Percentiles rank a stretch among this genome's conserved stretches.
Conservation (phyloP, 2,797 vertebrate genomes). For the Hydrophis major region DNA sequence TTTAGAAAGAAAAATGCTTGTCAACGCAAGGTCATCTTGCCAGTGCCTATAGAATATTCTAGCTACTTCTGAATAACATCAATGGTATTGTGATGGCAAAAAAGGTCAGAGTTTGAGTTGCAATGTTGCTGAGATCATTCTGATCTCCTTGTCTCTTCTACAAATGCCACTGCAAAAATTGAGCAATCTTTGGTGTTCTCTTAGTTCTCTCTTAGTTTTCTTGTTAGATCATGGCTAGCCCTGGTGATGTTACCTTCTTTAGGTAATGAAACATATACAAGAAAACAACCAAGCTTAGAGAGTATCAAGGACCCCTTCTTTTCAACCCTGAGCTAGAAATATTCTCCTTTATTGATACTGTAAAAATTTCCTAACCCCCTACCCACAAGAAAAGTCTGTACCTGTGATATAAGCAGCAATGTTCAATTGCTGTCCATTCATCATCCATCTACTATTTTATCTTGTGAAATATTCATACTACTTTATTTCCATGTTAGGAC, state of each 20-base stretch:
- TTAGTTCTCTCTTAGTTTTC: background rate
- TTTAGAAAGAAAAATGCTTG: background rate
- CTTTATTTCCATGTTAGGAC: background rate
- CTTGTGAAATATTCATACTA: background rate
- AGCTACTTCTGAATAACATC: background rate
- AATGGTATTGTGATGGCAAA: background rate
- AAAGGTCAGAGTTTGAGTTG: background rate
- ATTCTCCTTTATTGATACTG: background rate
- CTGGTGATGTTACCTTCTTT: too few relatives aligned
- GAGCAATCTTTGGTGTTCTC: background rate
- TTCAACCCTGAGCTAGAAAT: background rate
- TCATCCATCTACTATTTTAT: background rate
- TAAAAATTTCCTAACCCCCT: background rate
- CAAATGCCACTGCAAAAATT: background rate
- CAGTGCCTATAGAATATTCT: background rate
- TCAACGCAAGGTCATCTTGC: background rate
- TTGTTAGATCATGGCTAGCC: background rate
- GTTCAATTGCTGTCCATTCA: background rate
- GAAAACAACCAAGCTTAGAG: background rate
- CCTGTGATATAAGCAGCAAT: background rate
- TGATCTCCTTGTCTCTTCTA: background rate
- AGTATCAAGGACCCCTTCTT: background rate
- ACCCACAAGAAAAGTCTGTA: background rate
- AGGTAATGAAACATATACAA: background rate
- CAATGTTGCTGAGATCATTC: background rate